Conservation (phyloP, 1,140 invertebrate species). For the Archegozetes longisetosus region DNA sequence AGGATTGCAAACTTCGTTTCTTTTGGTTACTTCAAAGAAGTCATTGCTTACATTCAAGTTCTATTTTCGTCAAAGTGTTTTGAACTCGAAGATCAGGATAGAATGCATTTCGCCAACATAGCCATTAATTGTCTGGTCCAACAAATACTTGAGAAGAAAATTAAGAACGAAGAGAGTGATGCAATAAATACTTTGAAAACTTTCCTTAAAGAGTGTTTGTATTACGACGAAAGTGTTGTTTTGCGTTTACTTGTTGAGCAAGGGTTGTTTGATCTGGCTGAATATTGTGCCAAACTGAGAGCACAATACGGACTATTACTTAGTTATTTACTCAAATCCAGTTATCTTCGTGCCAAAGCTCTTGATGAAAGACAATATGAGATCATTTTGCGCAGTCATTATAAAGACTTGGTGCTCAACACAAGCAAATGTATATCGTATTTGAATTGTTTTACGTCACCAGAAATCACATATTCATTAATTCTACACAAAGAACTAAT, state of each 20-base stretch:
- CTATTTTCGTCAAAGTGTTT: constrained; percentile 35
- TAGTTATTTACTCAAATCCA: background rate
- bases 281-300: constrained; percentile 25
- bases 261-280: constrained; percentile 20
- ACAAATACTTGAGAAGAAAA: constrained; percentile 32
- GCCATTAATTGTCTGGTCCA: constrained; percentile 48
- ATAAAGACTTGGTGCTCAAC: background rate
- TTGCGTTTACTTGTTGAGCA: constrained; percentile 43
- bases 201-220: constrained; percentile 46
- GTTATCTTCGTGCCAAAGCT: background rate
- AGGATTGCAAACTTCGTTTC: constrained; percentile 53
- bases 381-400: background rate
- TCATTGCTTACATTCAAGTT: constrained; percentile 43
- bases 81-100: constrained; percentile 42
- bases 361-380: background rate
- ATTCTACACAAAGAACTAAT: background rate
- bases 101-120: constrained; percentile 49
- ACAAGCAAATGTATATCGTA: background rate
- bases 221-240: constrained; percentile 49
- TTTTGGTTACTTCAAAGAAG: constrained; percentile 46
- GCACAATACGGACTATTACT: background rate
- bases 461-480: background rate
- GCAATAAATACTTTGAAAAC: constrained; percentile 26
- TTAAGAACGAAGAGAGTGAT: background rate
- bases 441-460: background rate